Evolutionary conservation across 2,113 vertebrate genomes (phyloP).

Genomic region (Xiphias gladius): DNA sequence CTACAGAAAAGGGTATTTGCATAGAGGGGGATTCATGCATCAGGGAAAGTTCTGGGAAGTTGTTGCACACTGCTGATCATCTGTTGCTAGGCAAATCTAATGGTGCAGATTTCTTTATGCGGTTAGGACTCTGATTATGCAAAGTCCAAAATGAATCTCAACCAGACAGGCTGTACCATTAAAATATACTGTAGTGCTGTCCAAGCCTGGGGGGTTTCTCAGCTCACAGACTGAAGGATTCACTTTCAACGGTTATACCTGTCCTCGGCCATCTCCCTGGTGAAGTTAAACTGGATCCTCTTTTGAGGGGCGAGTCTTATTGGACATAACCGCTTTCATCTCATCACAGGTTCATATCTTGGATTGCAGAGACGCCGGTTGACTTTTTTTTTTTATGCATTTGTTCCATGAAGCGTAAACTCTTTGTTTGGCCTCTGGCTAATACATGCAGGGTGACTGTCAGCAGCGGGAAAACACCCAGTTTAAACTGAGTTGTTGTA

Average conservation of each 20-base stretch:
- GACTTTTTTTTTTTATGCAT: background rate
- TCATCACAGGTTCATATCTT: background rate
- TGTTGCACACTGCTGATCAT: conserved; percentile 26
- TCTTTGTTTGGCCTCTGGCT: conserved; percentile 6
- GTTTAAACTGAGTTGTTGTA: background rate
- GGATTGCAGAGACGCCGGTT: background rate
- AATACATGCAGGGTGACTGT: background rate
- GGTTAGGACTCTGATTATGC: background rate
- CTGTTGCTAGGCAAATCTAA: conserved; percentile 62
- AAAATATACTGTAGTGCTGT: background rate
- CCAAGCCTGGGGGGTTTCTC: background rate
- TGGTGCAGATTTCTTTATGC: conserved; percentile 8
- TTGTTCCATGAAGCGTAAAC: background rate
- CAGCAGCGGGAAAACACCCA: background rate
- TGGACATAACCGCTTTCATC: background rate
- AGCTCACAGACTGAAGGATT: background rate
- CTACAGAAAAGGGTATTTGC: background rate
- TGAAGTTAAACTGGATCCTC: background rate
- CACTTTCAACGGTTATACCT: background rate
- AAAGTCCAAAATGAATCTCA: conserved; percentile 30
- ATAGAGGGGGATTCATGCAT: background rate
- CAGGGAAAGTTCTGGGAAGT: conserved; percentile 23
- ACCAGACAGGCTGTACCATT: conserved; percentile 4
- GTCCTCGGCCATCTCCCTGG: conserved; percentile 16
- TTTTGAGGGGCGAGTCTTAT: background rate